Percentiles rank a stretch among this genome's conserved stretches.
phyloP scores from a whole-genome alignment of 2,888 invertebrate species.

The Ceratothoa steindachneri region DNA sequence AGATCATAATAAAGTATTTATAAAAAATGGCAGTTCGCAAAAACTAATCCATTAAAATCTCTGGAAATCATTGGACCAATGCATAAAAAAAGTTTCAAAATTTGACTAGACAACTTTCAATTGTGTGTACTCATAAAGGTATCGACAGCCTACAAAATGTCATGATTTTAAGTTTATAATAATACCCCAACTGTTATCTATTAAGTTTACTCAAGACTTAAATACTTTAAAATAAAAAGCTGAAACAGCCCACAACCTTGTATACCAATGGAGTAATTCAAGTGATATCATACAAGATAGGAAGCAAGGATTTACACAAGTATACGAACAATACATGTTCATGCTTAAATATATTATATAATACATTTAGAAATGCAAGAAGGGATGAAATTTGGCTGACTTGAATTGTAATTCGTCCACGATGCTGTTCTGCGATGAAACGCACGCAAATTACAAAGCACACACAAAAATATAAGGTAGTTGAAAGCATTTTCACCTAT shows the following conservation, averaged over 20 bases:
- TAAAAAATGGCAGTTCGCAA: slow-evolving; percentile 6
- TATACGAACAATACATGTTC: background rate
- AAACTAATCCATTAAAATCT: background rate
- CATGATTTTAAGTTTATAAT: background rate
- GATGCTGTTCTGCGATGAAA: background rate
- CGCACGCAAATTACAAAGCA: slow-evolving; percentile 6
- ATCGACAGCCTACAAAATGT: background rate
- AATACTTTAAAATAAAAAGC: background rate
- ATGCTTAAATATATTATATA: background rate
- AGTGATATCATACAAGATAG: background rate
- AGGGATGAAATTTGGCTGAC: background rate
- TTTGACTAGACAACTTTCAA: background rate
- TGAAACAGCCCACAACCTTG: slow-evolving; percentile 8
- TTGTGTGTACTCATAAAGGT: background rate
- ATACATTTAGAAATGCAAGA: background rate
- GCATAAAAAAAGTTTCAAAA: background rate
- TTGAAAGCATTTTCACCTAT: background rate
- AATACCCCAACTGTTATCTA: background rate
- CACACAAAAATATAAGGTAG: background rate
- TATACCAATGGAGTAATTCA: background rate
- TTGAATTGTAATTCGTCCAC: background rate
- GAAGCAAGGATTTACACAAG: slow-evolving; percentile 9
- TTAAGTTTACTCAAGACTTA: background rate
- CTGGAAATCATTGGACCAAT: background rate
- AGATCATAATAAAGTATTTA: background rate